These are phyloP conservation scores for Pocillopora damicornis DNA, from an alignment of 64 coral and sea anemone species.

Conservation along the genomic window DNA sequence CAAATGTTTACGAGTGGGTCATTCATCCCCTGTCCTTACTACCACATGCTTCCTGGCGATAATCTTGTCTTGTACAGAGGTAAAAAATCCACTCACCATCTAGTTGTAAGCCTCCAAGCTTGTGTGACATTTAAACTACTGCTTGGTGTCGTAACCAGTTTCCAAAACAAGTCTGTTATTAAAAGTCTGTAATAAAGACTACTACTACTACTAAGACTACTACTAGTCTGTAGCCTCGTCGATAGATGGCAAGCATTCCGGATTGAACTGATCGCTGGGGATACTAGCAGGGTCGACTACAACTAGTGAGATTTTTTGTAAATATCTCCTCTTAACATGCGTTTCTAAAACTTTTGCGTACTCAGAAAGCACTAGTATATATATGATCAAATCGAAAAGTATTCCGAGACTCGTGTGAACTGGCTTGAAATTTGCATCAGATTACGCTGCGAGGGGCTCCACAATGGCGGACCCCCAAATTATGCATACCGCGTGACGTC, in stretches of 20 bases:
- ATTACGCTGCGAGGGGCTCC: conserved; percentile 49
- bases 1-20: conserved; percentile 47
- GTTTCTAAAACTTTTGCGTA: conserved; percentile 66
- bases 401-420: conserved; percentile 41
- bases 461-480: conserved; percentile 53
- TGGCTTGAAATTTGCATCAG: conserved; percentile 46
- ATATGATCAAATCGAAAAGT: conserved; percentile 63
- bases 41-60: conserved; percentile 27
- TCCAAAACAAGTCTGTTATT: conserved; percentile 26
- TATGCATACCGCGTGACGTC: conserved; percentile 24
- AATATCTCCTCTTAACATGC: conserved; percentile 62
- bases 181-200: too few relatives aligned
- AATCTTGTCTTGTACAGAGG: conserved; percentile 48
- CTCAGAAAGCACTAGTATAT: conserved; percentile 65
- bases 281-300: conserved; percentile 46
- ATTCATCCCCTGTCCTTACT: conserved; percentile 44
- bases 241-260: conserved; percentile 41
- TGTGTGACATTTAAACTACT: conserved; percentile 49
- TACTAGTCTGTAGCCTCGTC: conserved; percentile 45
- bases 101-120: conserved; percentile 61
- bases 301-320: conserved; percentile 51
- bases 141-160: conserved; percentile 22
- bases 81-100: conserved; percentile 54
- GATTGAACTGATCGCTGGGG: conserved; percentile 31
- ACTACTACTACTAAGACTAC: not conserved